Evolutionary conservation across 2,888 invertebrate species (phyloP).

Genomic region (Gymnoscelis rufifasciata): DNA sequence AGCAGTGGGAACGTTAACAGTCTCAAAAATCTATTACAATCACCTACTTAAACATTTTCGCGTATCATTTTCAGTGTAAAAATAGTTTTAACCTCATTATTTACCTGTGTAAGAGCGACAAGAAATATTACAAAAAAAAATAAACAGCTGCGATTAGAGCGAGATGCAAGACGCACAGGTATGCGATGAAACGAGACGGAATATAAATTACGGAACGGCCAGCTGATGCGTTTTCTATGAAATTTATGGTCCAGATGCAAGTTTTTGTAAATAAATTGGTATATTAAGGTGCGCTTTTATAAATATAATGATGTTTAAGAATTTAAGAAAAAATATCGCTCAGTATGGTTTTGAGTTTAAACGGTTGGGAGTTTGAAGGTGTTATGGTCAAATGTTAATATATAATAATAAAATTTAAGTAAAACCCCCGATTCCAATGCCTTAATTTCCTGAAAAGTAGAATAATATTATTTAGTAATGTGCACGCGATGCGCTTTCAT

Average conservation of each 20-base stretch:
- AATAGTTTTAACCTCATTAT: not conserved
- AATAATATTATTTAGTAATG: too few relatives aligned
- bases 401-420: too few relatives aligned
- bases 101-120: too few relatives aligned
- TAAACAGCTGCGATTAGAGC: slow-evolving; percentile 13
- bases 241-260: slow-evolving; percentile 23
- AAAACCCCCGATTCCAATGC: too few relatives aligned
- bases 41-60: not conserved
- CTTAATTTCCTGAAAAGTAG: too few relatives aligned
- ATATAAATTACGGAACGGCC: slow-evolving; percentile 22
- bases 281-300: not conserved
- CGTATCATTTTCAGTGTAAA: not conserved
- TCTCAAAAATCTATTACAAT: too few relatives aligned
- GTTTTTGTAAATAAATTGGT: slow-evolving; percentile 5
- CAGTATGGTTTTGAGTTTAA: too few relatives aligned
- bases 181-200: slow-evolving; percentile 9
- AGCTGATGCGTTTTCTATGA: slow-evolving; percentile 20
- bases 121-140: slow-evolving; percentile 2
- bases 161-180: slow-evolving; percentile 15
- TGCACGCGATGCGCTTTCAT: too few relatives aligned
- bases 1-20: too few relatives aligned
- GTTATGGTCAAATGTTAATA: too few relatives aligned
- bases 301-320: not conserved
- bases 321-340: too few relatives aligned
- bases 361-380: too few relatives aligned